A percentile compares a stretch with the other conserved stretches of the same genome.
Evolutionary conservation across 2,888 invertebrate genomes (phyloP).

Genomic region (Tuberolachnus salignus): DNA sequence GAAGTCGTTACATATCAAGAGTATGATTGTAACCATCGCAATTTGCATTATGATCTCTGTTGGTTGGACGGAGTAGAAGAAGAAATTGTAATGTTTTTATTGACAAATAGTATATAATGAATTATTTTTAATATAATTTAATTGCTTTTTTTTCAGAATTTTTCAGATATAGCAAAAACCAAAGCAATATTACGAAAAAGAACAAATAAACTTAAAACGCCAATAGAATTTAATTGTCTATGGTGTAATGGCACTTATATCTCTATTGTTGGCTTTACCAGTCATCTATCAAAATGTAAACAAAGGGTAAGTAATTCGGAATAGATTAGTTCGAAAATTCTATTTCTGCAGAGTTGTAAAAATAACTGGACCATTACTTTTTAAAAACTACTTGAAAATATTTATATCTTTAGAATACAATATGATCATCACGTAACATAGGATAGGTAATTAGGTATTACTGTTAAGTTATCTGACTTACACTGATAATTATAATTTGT

Average conservation of each 20-base stretch:
- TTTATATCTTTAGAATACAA: no score
- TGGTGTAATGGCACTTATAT: neutral
- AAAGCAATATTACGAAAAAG: conserved; percentile 10
- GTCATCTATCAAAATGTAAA: conserved; percentile 16
- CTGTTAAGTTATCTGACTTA: no score
- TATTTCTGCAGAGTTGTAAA: neutral
- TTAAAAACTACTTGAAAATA: no score
- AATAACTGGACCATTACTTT: neutral
- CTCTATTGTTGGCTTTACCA: conserved; percentile 4
- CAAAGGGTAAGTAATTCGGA: conserved; percentile 1
- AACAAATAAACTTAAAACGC: neutral
- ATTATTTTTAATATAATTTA: neutral
- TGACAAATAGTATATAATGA: neutral
- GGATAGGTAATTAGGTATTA: no score
- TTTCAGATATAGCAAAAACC: neutral
- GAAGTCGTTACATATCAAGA: conserved; percentile 48
- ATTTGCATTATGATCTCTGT: conserved; percentile 53
- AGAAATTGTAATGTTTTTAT: conserved; percentile 44
- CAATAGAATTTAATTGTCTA: conserved; percentile 20
- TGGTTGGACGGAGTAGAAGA: conserved; percentile 54
- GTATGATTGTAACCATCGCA: conserved; percentile 45
- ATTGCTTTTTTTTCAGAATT: conserved; percentile 9
- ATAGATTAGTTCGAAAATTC: neutral
- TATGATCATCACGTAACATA: no score
- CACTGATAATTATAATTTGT: no score